Conservation (phyloP, 2,113 vertebrate species). For the Sphaerodactylus townsendi region DNA sequence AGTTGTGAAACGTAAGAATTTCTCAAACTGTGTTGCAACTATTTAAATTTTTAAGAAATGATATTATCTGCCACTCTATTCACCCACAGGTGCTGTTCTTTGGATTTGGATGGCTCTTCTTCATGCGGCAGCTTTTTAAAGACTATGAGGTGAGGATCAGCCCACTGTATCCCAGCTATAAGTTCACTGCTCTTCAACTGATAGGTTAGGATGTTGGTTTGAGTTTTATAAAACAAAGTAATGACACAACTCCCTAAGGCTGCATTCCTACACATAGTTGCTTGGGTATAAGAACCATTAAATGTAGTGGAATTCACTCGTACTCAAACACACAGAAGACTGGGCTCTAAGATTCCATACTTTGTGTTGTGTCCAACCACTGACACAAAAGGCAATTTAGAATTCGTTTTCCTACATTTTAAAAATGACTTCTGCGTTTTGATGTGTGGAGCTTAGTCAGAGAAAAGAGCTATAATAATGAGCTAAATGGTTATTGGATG, state of each 20-base stretch:
- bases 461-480: neutral
- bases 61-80: slow-evolving; percentile 23
- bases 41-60: neutral
- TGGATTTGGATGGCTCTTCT: slow-evolving; percentile 98
- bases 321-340: neutral
- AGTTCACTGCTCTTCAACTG: neutral
- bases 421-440: neutral
- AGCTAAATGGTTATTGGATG: neutral
- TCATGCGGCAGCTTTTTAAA: slow-evolving; percentile 96
- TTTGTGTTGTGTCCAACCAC: neutral
- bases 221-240: neutral
- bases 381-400: neutral
- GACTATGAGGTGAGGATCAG: slow-evolving; percentile 90
- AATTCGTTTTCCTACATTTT: neutral
- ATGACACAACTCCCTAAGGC: neutral
- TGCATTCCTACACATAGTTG: too few species aligned
- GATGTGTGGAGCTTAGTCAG: neutral
- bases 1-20: neutral
- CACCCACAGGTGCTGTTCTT: slow-evolving; percentile 90
- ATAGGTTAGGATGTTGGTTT: neutral
- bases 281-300: neutral
- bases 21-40: neutral
- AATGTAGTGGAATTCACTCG: neutral
- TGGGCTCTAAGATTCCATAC: neutral
- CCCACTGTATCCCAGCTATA: neutral